Evolutionary conservation across 1,140 invertebrate genomes (phyloP).

Genomic region (Heliconius eleuchia): DNA sequence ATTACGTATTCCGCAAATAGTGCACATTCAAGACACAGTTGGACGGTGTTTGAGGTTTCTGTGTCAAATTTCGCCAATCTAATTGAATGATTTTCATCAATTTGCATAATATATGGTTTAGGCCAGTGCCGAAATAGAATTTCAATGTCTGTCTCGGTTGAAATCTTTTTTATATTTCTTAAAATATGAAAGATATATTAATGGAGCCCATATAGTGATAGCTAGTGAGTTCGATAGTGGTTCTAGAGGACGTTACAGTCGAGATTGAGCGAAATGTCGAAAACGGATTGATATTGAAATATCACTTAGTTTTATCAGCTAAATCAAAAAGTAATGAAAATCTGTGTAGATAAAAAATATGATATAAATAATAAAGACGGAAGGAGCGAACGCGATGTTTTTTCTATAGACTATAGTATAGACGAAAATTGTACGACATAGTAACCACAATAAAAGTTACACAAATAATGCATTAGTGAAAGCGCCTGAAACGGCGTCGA

Average conservation of each 20-base stretch:
- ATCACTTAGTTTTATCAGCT: background rate
- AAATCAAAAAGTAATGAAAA: background rate
- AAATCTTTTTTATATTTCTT: background rate
- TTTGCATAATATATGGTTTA: conserved; percentile 1
- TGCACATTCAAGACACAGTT: background rate
- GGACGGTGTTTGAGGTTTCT: conserved; percentile 23
- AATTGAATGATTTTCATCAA: background rate
- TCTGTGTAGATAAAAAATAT: background rate
- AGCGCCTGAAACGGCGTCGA: background rate
- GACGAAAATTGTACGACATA: background rate
- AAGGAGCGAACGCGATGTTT: no score
- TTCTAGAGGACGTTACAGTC: background rate
- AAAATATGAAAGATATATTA: no score
- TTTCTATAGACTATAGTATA: no score
- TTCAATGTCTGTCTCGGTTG: background rate
- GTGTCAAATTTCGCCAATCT: conserved; percentile 22
- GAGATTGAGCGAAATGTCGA: background rate
- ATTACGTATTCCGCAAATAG: background rate
- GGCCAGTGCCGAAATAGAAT: background rate
- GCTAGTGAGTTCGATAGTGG: no score
- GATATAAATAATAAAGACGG: no score
- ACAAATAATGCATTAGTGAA: background rate
- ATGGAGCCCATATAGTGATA: no score
- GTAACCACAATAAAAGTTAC: background rate
- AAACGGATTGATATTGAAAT: background rate